Evolutionary conservation across 2,797 vertebrate species (phyloP).

Genomic region (Lacerta bilineata): DNA sequence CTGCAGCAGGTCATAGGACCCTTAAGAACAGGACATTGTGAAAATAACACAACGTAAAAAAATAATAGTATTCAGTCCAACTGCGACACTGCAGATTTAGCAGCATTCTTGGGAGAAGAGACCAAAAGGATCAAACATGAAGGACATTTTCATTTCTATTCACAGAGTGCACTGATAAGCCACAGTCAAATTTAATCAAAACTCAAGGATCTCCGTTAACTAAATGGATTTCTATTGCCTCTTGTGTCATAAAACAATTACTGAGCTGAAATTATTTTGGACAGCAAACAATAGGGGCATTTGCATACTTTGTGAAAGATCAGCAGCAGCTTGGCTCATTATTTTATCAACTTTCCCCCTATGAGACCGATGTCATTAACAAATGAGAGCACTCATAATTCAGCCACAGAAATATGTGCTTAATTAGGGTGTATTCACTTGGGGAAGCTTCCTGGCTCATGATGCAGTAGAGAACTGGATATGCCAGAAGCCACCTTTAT

Average conservation of each 20-base stretch:
- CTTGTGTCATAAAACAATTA: conserved; percentile 16
- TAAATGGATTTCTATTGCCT: conserved; percentile 38
- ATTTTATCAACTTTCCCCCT: conserved; percentile 40
- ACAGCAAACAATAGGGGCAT: conserved; percentile 34
- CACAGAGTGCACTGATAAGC: not conserved
- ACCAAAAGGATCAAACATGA: not conserved
- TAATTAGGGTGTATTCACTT: conserved; percentile 38
- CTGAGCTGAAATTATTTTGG: conserved; percentile 22
- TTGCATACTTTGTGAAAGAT: conserved; percentile 28
- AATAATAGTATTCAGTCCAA: not conserved
- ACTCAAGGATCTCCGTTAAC: conserved; percentile 32
- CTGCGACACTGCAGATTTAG: not conserved
- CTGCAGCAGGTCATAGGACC: not conserved
- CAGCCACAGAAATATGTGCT: conserved; percentile 15
- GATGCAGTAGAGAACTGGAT: not conserved
- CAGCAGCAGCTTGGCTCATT: conserved; percentile 37
- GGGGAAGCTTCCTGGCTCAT: conserved; percentile 12
- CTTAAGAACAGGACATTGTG: not conserved
- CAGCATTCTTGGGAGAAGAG: not conserved
- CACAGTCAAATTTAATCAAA: not conserved
- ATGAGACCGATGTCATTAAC: conserved; percentile 43
- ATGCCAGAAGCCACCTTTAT: not conserved
- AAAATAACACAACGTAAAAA: not conserved
- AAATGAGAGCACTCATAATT: conserved; percentile 41
- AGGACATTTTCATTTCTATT: not conserved